Evolutionary conservation across 2,888 invertebrate species (phyloP), one percentile per base, ranked within the genome.

Genomic region (Tachina grossa): DNA sequence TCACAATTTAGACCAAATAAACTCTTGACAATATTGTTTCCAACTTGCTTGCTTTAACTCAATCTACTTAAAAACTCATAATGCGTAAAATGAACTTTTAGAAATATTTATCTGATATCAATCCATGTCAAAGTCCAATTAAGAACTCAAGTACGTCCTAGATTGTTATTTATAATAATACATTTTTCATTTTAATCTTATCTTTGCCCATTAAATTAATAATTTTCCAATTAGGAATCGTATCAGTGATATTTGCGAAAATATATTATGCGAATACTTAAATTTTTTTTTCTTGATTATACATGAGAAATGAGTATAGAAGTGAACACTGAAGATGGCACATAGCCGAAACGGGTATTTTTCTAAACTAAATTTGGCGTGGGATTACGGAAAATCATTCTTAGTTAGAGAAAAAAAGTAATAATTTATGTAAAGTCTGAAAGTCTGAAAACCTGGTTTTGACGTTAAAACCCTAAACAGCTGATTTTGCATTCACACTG

Each of bases 131-230:
- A 55, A 22, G 11, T 55, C 1, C 22, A 55, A 11, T 55, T 55
- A 51, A 53, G 53, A 53, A 53, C 53, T 19, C 13, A 55, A 55
- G 16, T 55, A 31, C 19, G n/a, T 55, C 22, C 57, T 31, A 57
- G 14, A 57, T 10, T 45, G 16, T 19, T 19, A 43, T 47, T 47
- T 9, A 14, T 31, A 8, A 45, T 47, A 22, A 47, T 16, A 47
- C 14, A 19, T 22, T 41, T 55, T 69, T 78, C 41, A 16, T 11
- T 71, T 71, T 41, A 61, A 61, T 49, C 72, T 57, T 47, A 57
- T 47, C 72, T 57, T 31, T 31, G 22, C n/a, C 66, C 31, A 45
- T 59, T 72, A 47, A 57, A 39, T 72, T 31, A 41, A 59, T 13
- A 14, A n/a, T 57, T 57, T 57, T 57, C 31, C 51, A 66, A 66